Conservation (phyloP, 2,888 invertebrate genomes). For the Steromphala cineraria region DNA sequence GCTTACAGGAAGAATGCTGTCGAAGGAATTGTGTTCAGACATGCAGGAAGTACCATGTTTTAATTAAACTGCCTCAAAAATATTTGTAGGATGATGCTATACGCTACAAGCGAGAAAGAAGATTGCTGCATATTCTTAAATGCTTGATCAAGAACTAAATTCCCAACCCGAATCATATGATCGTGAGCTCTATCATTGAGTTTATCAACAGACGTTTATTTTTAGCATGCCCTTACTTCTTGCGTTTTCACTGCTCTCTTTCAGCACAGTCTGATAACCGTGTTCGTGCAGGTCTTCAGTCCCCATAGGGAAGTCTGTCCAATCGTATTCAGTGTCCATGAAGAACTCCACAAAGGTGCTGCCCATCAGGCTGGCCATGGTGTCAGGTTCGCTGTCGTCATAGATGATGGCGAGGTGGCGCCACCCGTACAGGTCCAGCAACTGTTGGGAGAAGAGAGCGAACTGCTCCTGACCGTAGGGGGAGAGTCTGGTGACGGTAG, state of each 20-base stretch:
- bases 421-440: conserved; percentile 19
- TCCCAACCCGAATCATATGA: too few species aligned
- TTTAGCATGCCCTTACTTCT: conserved; percentile 30
- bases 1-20: too few species aligned
- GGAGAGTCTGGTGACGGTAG: conserved; percentile 42
- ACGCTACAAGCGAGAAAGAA: too few species aligned
- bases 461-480: conserved; percentile 37
- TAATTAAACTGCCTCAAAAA: too few species aligned
- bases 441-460: conserved; percentile 23
- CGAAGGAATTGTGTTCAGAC: too few species aligned
- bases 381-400: background rate
- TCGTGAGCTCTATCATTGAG: too few species aligned
- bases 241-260: conserved; percentile 33
- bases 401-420: conserved; percentile 24
- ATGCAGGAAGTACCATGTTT: too few species aligned
- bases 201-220: too few species aligned
- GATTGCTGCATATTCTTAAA: too few species aligned
- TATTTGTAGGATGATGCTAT: too few species aligned
- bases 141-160: too few species aligned
- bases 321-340: background rate
- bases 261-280: conserved; percentile 13
- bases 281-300: conserved; percentile 27
- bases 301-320: conserved; percentile 27
- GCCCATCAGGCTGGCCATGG: background rate
- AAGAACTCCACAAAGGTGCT: background rate